These are phyloP conservation scores for Heterodera filipjevi DNA, from an alignment of 2,888 invertebrate species.

Conservation along the genomic window DNA sequence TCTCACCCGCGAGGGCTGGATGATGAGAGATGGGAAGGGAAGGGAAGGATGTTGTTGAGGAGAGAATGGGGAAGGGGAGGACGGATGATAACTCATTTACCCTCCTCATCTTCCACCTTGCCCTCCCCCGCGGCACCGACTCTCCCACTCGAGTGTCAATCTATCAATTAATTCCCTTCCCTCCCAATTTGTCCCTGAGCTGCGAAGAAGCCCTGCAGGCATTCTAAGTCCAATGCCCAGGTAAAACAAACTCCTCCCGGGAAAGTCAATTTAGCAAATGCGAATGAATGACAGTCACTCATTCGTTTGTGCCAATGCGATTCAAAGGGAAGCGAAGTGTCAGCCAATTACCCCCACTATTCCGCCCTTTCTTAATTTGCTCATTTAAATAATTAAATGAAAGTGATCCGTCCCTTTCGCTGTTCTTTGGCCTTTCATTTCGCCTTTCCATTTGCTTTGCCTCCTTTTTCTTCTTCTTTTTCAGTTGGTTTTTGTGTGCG, in stretches of 20 bases:
- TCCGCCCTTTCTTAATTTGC: too few species aligned
- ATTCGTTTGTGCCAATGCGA: background rate
- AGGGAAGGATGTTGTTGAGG: background rate
- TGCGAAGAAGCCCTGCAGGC: conserved; percentile 4
- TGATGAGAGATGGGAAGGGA: background rate
- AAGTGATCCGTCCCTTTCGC: too few species aligned
- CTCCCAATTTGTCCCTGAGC: background rate
- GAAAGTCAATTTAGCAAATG: conserved; percentile 1
- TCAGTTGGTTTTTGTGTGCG: background rate
- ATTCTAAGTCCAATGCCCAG: background rate
- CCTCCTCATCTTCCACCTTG: background rate
- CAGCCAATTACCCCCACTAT: background rate
- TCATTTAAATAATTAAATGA: too few species aligned
- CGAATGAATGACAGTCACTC: background rate
- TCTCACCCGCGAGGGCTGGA: background rate
- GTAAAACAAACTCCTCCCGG: background rate
- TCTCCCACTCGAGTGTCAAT: background rate
- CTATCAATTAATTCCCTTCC: background rate
- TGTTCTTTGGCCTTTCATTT: too few species aligned
- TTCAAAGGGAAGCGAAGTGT: background rate
- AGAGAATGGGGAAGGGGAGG: background rate
- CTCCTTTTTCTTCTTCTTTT: too few species aligned
- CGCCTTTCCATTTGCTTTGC: too few species aligned
- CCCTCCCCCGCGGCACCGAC: background rate
- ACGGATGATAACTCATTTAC: background rate